Evolutionary conservation across 2,888 invertebrate species (phyloP).

Genomic region (Epistrophe grossulariae): DNA sequence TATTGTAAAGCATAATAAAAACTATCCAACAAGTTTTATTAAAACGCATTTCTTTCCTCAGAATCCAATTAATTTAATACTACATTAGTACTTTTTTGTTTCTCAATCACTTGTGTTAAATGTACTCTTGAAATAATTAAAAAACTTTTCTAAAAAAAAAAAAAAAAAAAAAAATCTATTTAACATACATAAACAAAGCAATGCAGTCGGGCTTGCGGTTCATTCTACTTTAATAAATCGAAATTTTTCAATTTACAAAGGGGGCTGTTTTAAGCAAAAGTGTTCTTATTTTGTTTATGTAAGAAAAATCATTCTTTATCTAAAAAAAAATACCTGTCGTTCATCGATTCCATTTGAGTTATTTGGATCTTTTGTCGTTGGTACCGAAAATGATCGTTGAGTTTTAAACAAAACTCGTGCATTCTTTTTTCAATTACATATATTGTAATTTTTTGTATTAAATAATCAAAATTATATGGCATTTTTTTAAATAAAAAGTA

Average conservation of each 20-base stretch:
- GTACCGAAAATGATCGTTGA: conserved; percentile 96
- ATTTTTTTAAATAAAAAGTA: conserved; percentile 38
- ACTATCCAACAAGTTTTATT: no score
- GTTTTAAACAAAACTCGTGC: conserved; percentile 94
- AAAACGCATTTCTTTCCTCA: no score
- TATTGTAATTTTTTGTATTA: conserved; percentile 25
- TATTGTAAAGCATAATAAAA: no score
- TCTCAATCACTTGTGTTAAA: no score
- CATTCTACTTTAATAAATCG: conserved; percentile 18
- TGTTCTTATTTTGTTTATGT: conserved; percentile 10
- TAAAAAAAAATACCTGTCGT: conserved; percentile 82
- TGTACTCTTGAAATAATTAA: background rate
- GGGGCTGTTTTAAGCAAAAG: conserved; percentile 32
- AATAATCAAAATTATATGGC: conserved; percentile 24
- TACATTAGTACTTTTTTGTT: no score
- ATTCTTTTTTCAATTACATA: conserved; percentile 83
- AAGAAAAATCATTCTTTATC: conserved; percentile 25
- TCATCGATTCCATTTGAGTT: conserved; percentile 83
- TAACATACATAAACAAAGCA: background rate
- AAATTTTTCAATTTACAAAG: background rate
- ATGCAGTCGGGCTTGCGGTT: background rate
- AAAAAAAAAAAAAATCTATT: background rate
- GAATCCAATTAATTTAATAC: no score
- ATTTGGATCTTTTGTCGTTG: conserved; percentile 91
- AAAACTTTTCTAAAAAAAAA: background rate